Percentiles rank a stretch among this genome's conserved stretches.
phyloP scores from a whole-genome alignment of 2,888 invertebrate genomes.

The Pyrrhosoma nymphula region DNA sequence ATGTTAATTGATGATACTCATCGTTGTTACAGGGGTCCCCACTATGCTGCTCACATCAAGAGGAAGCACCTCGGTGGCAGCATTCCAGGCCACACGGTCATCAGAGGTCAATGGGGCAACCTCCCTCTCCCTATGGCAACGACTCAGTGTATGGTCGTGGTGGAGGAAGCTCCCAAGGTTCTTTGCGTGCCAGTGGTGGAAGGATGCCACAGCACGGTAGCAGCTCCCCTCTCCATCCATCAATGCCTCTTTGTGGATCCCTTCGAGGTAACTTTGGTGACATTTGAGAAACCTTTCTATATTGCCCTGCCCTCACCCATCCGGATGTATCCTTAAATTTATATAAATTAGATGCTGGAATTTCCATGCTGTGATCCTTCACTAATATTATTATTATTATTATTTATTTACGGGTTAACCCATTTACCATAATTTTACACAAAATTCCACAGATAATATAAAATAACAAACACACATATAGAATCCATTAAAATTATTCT shows the following conservation, averaged over 20 bases:
- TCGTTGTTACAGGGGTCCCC: slow-evolving; percentile 9
- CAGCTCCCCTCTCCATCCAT: slow-evolving; percentile 55
- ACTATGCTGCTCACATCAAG: slow-evolving; percentile 60
- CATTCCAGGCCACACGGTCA: slow-evolving; percentile 47
- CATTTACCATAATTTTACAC: too few relatives aligned
- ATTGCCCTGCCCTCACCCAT: too few relatives aligned
- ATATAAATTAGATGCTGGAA: too few relatives aligned
- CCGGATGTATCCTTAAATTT: too few relatives aligned
- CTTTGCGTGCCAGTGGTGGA: slow-evolving; percentile 49
- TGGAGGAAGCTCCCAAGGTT: slow-evolving; percentile 52
- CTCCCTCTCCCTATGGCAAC: slow-evolving; percentile 54
- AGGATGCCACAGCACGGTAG: slow-evolving; percentile 37
- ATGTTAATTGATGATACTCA: too few relatives aligned
- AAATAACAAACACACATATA: too few relatives aligned
- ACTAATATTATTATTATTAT: too few relatives aligned
- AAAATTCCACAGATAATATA: too few relatives aligned
- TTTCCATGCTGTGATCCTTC: too few relatives aligned
- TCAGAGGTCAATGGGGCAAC: slow-evolving; percentile 50
- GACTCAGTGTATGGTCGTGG: slow-evolving; percentile 40
- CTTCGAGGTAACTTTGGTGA: neutral
- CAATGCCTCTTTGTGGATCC: slow-evolving; percentile 53
- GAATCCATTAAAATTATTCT: too few relatives aligned
- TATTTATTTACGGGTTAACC: too few relatives aligned
- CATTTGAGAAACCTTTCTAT: neutral
- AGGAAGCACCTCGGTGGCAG: slow-evolving; percentile 19